Evolutionary conservation across 2,888 invertebrate genomes (phyloP), one percentile per base, ranked within the genome.

Genomic region (Byasa hedistus): DNA sequence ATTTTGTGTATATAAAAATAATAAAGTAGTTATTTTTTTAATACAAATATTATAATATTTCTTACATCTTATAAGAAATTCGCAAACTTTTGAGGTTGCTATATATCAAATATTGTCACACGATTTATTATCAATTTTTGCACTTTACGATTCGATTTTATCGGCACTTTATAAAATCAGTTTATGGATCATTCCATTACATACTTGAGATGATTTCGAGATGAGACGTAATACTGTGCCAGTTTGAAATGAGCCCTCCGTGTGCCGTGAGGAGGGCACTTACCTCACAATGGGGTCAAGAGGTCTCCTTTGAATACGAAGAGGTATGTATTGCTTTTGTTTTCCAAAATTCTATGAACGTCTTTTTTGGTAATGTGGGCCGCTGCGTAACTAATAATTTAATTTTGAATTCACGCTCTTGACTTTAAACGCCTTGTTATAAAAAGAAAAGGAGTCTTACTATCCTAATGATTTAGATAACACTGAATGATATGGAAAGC

Each of bases 281-380:
- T 58, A 52, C n/a, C 55, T 60, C 55, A 10, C 24, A 54, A 44
- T n/a, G 36, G 32, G 64, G 64, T 65, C 64, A 65, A 65, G 59
- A 17, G n/a, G 55, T 27, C 22, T 24, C 23, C 3, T 36, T 24
- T 23, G 19, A 24, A 62, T 48, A 27, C 21, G 15, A 17, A 58
- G 59, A 32, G 39, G 24, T 17, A 51, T 64, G 36, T 36, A 22
- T 52, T 51, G 36, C 64, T 51, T 51, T 57, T 57, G 48, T 63
- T 63, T 57, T 15, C 39, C 22, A 10, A 19, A 48, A 51, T 63
- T 63, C 12, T 15, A 23, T 22, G 12, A 2, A 21, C n/a, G 62
- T 48, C 56, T 63, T 62, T 61, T 21, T 23, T 12, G 54, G 21
- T 0, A 27, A 27, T 15, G 39, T 39, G 15, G 39, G 39, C 39